Evolutionary conservation across 2,113 vertebrate species (phyloP).

Genomic region (Tachysurus fulvidraco): DNA sequence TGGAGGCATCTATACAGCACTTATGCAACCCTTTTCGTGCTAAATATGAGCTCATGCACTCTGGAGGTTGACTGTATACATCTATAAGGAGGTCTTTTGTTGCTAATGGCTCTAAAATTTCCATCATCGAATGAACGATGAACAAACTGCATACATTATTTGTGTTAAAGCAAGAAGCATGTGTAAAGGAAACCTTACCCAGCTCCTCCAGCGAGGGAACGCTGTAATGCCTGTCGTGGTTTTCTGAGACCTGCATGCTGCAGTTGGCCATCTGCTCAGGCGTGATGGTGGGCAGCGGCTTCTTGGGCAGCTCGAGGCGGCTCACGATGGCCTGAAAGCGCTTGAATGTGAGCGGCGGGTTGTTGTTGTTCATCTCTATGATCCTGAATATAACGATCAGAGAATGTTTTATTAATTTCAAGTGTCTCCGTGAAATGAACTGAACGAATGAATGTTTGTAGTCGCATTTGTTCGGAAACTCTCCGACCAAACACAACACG

Average conservation of each 20-base stretch:
- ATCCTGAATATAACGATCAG: constrained; percentile 74
- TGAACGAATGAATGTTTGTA: not conserved
- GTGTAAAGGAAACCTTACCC: constrained; percentile 70
- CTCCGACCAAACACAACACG: not conserved
- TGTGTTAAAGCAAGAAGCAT: not conserved
- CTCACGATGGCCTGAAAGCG: constrained; percentile 93
- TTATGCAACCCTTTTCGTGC: not conserved
- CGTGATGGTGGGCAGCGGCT: constrained; percentile 79
- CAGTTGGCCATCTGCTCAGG: constrained; percentile 87
- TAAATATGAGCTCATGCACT: not conserved
- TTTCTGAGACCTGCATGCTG: constrained; percentile 79
- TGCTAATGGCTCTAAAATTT: not conserved
- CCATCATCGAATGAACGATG: not conserved
- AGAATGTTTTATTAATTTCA: not conserved
- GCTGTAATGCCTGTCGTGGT: constrained; percentile 85
- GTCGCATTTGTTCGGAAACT: not conserved
- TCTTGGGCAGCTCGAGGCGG: constrained; percentile 89
- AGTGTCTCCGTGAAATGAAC: not conserved
- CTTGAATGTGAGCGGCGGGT: constrained; percentile 93
- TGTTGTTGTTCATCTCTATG: constrained; percentile 91
- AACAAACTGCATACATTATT: not conserved
- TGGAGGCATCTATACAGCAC: not conserved
- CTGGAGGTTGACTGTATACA: not conserved
- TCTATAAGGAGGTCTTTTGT: not conserved
- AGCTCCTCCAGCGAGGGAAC: constrained; percentile 93